Evolutionary conservation across 2,888 invertebrate species (phyloP).

Genomic region (Eretmocerus hayati): DNA sequence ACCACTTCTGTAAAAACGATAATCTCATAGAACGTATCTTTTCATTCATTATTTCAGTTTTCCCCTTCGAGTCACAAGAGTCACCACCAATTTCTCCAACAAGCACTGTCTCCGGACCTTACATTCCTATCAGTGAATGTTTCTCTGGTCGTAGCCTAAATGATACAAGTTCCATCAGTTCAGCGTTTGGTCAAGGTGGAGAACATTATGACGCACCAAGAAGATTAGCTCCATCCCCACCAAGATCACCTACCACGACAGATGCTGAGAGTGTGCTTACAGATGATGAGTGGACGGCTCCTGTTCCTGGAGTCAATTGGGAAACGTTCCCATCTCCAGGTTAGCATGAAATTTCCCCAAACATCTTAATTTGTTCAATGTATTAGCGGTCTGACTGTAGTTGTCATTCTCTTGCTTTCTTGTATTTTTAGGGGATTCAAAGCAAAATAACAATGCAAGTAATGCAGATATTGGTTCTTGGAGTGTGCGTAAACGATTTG

Average conservation of each 20-base stretch:
- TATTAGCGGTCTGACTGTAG: neutral
- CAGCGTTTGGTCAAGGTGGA: conserved; percentile 35
- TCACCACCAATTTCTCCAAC: conserved; percentile 60
- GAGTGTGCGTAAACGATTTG: conserved; percentile 54
- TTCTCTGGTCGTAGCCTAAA: conserved; percentile 67
- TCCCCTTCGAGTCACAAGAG: conserved; percentile 46
- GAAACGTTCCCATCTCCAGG: conserved; percentile 44
- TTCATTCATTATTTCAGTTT: conserved; percentile 30
- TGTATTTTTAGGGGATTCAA: conserved; percentile 38
- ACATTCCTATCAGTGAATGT: conserved; percentile 89
- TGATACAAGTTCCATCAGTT: conserved; percentile 40
- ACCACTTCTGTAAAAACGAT: neutral
- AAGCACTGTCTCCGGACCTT: conserved; percentile 65
- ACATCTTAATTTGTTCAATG: neutral
- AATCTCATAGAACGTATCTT: conserved; percentile 6
- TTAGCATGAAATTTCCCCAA: neutral
- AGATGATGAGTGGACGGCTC: conserved; percentile 55
- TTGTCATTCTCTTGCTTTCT: neutral
- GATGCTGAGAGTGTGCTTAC: conserved; percentile 63
- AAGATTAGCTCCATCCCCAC: conserved; percentile 39
- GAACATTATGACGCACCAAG: conserved; percentile 41
- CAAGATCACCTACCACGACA: conserved; percentile 54
- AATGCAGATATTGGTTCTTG: conserved; percentile 54
- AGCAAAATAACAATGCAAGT: conserved; percentile 54
- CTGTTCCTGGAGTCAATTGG: conserved; percentile 50